Percentiles rank a stretch among this genome's conserved stretches.
Conservation (phyloP, 2,113 vertebrate genomes). For the Sclerurus mexicanus region DNA sequence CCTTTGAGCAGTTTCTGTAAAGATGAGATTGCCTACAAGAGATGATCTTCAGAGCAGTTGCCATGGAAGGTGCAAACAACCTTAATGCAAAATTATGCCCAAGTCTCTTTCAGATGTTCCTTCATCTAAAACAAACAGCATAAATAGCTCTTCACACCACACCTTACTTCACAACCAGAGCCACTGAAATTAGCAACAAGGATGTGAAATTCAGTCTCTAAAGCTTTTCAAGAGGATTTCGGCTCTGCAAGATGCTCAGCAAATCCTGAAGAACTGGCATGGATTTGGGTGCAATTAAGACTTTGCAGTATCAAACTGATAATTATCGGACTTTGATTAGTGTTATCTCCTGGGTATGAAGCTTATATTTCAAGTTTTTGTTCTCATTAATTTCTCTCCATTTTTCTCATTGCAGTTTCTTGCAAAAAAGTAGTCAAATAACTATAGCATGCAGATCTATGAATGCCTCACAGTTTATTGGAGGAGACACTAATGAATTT, state of each 20-base stretch:
- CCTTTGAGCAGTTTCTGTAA: background rate
- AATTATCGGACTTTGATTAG: background rate
- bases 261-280: background rate
- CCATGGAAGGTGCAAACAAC: background rate
- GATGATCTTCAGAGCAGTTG: background rate
- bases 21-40: background rate
- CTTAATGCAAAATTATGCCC: background rate
- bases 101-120: background rate
- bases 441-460: background rate
- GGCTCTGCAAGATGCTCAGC: background rate
- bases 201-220: background rate
- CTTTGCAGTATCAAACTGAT: background rate
- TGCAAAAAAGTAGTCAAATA: background rate
- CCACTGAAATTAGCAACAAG: background rate
- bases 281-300: background rate
- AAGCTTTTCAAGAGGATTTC: background rate
- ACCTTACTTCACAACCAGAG: background rate
- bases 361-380: background rate
- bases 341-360: background rate
- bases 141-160: background rate
- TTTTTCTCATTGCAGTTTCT: background rate
- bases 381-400: background rate
- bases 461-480: background rate
- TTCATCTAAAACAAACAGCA: constrained; percentile 3
- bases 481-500: background rate